Conservation (phyloP, 2,888 invertebrate species). For the Mystacides longicornis region DNA sequence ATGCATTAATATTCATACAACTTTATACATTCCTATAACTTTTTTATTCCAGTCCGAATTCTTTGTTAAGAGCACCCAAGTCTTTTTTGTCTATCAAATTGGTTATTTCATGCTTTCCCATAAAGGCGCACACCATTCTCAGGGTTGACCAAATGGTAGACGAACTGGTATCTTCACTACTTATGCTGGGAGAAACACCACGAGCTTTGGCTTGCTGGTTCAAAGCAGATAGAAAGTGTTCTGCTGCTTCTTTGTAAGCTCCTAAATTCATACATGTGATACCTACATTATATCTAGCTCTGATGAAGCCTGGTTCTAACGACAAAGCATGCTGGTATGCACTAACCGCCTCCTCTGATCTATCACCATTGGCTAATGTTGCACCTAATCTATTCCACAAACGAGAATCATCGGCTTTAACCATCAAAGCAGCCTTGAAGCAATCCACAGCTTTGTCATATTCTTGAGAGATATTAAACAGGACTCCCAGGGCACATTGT, state of each 20-base stretch:
- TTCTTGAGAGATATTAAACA: constrained; percentile 91
- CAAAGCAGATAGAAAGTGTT: constrained; percentile 88
- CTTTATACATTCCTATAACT: neutral
- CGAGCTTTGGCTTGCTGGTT: constrained; percentile 75
- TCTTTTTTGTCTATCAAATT: constrained; percentile 55
- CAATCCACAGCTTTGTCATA: constrained; percentile 96
- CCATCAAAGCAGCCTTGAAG: constrained; percentile 82
- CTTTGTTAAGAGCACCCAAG: constrained; percentile 53
- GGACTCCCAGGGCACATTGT: constrained; percentile 88
- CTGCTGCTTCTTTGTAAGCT: constrained; percentile 90
- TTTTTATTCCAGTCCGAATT: constrained; percentile 32
- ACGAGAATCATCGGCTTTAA: constrained; percentile 73
- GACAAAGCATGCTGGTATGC: constrained; percentile 90
- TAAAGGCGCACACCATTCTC: constrained; percentile 76
- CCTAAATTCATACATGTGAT: constrained; percentile 95
- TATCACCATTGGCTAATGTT: constrained; percentile 90
- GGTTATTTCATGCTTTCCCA: constrained; percentile 62
- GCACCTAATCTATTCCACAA: constrained; percentile 98
- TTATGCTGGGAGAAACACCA: constrained; percentile 34
- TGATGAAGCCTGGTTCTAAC: constrained; percentile 90
- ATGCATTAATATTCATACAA: neutral
- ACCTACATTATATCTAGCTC: constrained; percentile 95
- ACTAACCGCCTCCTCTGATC: constrained; percentile 92
- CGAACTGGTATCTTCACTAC: constrained; percentile 56
- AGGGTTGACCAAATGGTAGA: constrained; percentile 93